These are phyloP conservation scores for Nycticorax nycticorax DNA, from an alignment of 2,113 vertebrate genomes.

Conservation along the genomic window DNA sequence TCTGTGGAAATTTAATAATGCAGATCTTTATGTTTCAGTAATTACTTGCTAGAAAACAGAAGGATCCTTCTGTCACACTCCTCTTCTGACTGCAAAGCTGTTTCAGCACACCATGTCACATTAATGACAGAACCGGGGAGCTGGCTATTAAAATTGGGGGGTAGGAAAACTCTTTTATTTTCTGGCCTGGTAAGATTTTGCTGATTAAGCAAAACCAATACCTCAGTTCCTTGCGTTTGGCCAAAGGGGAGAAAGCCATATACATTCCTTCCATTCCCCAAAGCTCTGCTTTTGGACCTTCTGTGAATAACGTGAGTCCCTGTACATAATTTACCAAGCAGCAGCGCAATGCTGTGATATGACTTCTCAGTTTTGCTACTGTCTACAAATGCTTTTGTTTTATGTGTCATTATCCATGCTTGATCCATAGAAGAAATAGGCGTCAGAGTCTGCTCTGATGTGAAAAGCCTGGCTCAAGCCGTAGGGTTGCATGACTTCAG, in stretches of 20 bases:
- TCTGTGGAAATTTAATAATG: constrained; percentile 14
- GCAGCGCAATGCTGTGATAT: background rate
- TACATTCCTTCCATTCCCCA: background rate
- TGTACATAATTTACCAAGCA: background rate
- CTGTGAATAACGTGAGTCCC: background rate
- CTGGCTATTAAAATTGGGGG: background rate
- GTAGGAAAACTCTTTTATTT: background rate
- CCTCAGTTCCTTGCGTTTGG: background rate
- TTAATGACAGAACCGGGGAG: background rate
- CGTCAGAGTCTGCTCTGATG: background rate
- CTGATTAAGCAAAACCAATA: background rate
- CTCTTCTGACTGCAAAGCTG: background rate
- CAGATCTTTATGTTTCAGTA: background rate
- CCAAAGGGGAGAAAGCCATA: background rate
- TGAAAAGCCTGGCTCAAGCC: background rate
- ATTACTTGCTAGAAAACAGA: background rate
- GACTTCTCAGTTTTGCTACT: background rate
- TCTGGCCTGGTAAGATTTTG: background rate
- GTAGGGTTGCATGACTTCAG: background rate
- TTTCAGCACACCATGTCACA: background rate
- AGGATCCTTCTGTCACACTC: background rate
- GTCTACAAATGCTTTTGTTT: background rate
- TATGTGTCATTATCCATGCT: background rate
- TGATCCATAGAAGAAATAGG: background rate
- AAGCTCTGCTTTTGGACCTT: background rate